Evolutionary conservation across 2,113 vertebrate species (phyloP).

Genomic region (Alligator sinensis): DNA sequence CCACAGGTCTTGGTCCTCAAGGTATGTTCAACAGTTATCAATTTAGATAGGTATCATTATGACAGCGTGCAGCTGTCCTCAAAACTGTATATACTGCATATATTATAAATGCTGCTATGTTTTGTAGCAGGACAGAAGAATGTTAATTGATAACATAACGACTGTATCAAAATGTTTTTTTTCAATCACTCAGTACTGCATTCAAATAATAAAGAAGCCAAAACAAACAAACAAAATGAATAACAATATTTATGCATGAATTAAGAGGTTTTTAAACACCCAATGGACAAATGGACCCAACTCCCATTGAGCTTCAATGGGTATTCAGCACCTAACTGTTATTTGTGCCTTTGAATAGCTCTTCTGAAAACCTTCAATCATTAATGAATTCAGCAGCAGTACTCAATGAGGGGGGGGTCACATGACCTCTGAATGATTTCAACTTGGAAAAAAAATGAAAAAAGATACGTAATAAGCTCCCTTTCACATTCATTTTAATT

Average conservation of each 20-base stretch:
- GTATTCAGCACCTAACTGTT: neutral
- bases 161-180: too few species aligned
- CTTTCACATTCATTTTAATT: neutral
- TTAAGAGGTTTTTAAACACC: neutral
- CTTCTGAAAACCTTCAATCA: neutral
- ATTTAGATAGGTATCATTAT: neutral
- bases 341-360: neutral
- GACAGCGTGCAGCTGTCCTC: neutral
- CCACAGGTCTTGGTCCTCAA: too few species aligned
- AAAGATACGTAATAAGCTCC: neutral
- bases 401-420: neutral
- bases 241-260: neutral
- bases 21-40: neutral
- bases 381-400: neutral
- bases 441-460: neutral
- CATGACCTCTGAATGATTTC: neutral
- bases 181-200: neutral
- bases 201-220: neutral
- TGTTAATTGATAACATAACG: too few species aligned
- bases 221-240: neutral
- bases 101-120: too few species aligned
- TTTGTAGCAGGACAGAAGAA: too few species aligned
- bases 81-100: neutral
- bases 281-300: neutral
- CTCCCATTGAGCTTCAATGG: neutral